phyloP scores from a whole-genome alignment of 1,140 invertebrate genomes.

The Meteorus sp. region DNA sequence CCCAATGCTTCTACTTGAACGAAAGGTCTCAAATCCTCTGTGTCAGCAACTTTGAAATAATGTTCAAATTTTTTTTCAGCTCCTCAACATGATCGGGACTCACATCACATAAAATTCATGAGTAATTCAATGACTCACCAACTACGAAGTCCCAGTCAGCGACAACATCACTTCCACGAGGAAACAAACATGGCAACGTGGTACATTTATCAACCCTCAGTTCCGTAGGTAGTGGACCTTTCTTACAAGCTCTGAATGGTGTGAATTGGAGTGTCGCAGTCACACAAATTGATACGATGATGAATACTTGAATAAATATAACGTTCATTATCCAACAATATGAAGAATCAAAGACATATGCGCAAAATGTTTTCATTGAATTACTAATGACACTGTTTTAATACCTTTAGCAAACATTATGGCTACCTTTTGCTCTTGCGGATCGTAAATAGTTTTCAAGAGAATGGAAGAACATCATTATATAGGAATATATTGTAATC shows the following conservation, averaged over 20 bases:
- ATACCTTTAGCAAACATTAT: conserved; percentile 11
- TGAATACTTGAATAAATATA: conserved; percentile 25
- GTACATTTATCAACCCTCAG: conserved; percentile 35
- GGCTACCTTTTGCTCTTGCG: neutral
- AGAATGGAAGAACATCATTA: too few species aligned
- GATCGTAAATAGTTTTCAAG: neutral
- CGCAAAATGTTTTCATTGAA: neutral
- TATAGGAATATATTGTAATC: too few species aligned
- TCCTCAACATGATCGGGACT: too few species aligned
- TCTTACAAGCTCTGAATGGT: conserved; percentile 21
- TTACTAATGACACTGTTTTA: too few species aligned
- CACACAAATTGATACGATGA: conserved; percentile 32
- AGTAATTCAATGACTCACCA: conserved; percentile 33
- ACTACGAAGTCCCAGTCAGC: conserved; percentile 37
- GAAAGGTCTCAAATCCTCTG: conserved; percentile 28
- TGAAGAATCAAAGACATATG: neutral
- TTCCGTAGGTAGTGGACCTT: conserved; percentile 18
- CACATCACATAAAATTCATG: too few species aligned
- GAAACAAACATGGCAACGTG: conserved; percentile 30
- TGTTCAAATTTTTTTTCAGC: too few species aligned
- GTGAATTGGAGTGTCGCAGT: conserved; percentile 30
- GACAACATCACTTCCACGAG: conserved; percentile 22
- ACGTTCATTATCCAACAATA: neutral
- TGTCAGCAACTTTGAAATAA: conserved; percentile 30
- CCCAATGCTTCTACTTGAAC: conserved; percentile 29